Evolutionary conservation across 2,888 invertebrate species (phyloP), one percentile per base, ranked within the genome.

Genomic region (Stenodema calcarata): DNA sequence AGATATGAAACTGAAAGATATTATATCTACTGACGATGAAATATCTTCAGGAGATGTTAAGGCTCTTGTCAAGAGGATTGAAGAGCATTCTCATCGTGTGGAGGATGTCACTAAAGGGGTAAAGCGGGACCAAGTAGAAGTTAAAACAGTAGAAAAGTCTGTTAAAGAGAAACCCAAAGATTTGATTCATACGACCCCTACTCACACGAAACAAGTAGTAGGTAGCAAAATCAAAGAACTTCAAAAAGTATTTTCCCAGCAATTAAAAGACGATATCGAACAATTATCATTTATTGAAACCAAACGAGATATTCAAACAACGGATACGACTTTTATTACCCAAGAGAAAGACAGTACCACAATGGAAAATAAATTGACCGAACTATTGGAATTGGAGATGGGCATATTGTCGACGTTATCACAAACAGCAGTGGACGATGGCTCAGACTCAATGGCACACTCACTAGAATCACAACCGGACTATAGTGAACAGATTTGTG

Each of bases 21-120:
- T n/a, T 16, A n/a, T 35, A 41, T 28, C 42, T 12, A 79, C 27
- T 69, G 80, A 73, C 41, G 75, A 44, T 23, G 86, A 86, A 78
- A 47, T 54, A n/a, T 62, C 78, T 30, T 47, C 82, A 62, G 93
- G 93, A 42, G 93, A 93, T 89, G 94, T 94, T 4, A 93, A 92
- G 90, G 92, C 93, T 18, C 93, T 93, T 90, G 91, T 94, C 69
- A 92, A 92, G 90, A 90, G 92, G 86, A 90, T 93, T 79, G 93
- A 94, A 90, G 92, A 93, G 88, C 92, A 92, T 88, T 90, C 90
- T 28, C 90, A 90, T 27, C 91, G 90, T 44, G 91, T 91, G 82
- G 90, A 90, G 82, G 91, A 90, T n/a, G 89, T 90, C 9, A 76
- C 69, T 4, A 70, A 81, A 81, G 87, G 50, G 91, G 91, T 35